Base-by-base conservation (phyloP, 2,113 vertebrate species). In the Seriola rivoliana region DNA sequence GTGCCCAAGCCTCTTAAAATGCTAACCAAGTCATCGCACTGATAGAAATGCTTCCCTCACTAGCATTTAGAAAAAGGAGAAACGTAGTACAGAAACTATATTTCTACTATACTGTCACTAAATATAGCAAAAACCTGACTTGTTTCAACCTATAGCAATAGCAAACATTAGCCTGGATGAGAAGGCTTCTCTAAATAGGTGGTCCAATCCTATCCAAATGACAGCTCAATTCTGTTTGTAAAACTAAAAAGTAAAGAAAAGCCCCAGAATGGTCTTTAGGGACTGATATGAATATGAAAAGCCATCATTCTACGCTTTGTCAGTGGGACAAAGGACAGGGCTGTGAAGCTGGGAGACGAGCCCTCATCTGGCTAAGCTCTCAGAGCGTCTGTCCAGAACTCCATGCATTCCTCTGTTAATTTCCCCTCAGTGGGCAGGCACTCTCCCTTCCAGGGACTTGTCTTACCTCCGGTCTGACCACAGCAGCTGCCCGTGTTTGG, bases 351-450 rank as follows among this genome's bases (percentile, higher is more conserved):
- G 84, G 72, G 76, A 90, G 89, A 90, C 48, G 23, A 91, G 79
- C 64, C 80, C 77, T 93, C 92, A 88, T 92, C 89, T 88, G 84
- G 90, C 82, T 88, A 84, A 87, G 80, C 90, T 90, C 89, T 92
- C 71, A 73, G 71, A 78, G 84, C 19, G 80, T 92, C 75, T 70
- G 78, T 91, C 90, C 88, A 89, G 81, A 76, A 79, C 82, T 82
- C 88, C 77, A 72, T 84, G 81, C 90, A 94, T 94, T 95, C 93
- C 86, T 91, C 82, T 71, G 78, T 90, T 93, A 85, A 94, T 91
- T 85, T 90, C 87, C 82, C 84, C 90, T 88, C 92, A 87, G 91
- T 88, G 81, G 85, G 78, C 86, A 80, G 75, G 54, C 78, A 50
- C 79, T 92, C 54, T 86, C 82, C 55, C 77, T 88, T 86, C 82